Evolutionary conservation across 2,797 vertebrate genomes (phyloP).

Genomic region (Xiphophorus birchmanni): DNA sequence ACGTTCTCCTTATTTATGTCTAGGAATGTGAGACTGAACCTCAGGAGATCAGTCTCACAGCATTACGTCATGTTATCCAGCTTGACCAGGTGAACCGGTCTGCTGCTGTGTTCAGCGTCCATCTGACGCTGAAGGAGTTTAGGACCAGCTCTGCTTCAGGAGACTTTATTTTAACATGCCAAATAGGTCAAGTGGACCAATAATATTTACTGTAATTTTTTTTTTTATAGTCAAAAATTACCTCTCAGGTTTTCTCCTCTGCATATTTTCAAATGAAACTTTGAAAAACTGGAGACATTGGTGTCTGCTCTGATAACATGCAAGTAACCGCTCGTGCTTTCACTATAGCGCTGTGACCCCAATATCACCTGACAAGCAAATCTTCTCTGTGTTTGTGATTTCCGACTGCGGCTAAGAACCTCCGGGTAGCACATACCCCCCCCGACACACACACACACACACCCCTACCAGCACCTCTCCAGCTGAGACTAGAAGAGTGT

Average conservation of each 20-base stretch:
- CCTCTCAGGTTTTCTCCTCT: neutral
- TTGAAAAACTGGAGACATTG: neutral
- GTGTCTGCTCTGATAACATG: neutral
- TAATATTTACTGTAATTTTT: neutral
- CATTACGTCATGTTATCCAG: neutral
- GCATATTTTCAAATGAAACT: neutral
- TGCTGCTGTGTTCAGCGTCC: neutral
- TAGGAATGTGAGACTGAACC: neutral
- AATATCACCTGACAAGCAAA: neutral
- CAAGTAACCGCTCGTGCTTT: neutral
- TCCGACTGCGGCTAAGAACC: slow-evolving; percentile 16
- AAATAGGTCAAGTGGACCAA: neutral
- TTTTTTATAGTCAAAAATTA: neutral
- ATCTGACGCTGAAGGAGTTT: neutral
- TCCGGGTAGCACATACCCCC: slow-evolving; percentile 19
- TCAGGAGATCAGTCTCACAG: neutral
- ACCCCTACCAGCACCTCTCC: slow-evolving; percentile 18
- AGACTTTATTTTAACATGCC: neutral
- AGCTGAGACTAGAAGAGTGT: slow-evolving; percentile 59
- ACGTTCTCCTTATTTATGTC: neutral
- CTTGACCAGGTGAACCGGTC: neutral
- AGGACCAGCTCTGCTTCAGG: neutral
- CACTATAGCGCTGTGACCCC: neutral
- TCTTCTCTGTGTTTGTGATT: slow-evolving; percentile 17
- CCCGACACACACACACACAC: neutral